A percentile compares a stretch with the other conserved stretches of the same genome.
phyloP scores from a whole-genome alignment of 2,888 invertebrate genomes.

The Microctonus hyperodae region DNA sequence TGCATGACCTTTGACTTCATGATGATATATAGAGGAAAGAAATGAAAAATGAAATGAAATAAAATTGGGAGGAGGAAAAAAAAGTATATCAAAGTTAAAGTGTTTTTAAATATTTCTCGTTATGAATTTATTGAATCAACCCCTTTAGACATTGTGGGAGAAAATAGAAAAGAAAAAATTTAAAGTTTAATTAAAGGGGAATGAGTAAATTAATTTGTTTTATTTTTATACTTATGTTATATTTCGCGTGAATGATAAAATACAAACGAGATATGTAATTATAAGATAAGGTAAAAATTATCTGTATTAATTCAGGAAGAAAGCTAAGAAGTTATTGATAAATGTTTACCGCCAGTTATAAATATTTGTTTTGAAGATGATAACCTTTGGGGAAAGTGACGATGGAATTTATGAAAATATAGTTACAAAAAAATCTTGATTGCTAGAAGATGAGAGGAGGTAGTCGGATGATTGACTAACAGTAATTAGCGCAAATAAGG shows the following conservation, averaged over 20 bases:
- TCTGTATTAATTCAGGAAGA: not conserved
- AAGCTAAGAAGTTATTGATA: slow-evolving; percentile 7
- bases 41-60: not conserved
- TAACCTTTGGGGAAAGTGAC: slow-evolving; percentile 21
- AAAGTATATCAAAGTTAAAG: not conserved
- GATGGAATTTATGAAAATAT: slow-evolving; percentile 7
- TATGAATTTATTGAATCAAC: not conserved
- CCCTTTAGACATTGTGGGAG: not conserved
- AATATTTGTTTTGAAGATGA: slow-evolving; percentile 28
- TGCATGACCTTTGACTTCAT: slow-evolving; percentile 11
- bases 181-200: not conserved
- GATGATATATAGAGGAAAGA: not conserved
- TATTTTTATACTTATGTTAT: not conserved
- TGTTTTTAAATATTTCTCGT: not conserved
- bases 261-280: not conserved
- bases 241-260: no score
- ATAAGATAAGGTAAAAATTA: slow-evolving; percentile 8
- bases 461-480: not conserved
- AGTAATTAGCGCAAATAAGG: not conserved
- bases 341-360: slow-evolving; percentile 32
- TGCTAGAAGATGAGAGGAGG: not conserved
- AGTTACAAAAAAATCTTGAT: not conserved
- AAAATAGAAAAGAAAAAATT: not conserved
- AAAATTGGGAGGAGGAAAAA: not conserved
- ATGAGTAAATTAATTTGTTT: not conserved